These are phyloP conservation scores for Drosophila arizonae DNA, from an alignment of 1,140 invertebrate genomes.

Conservation along the genomic window DNA sequence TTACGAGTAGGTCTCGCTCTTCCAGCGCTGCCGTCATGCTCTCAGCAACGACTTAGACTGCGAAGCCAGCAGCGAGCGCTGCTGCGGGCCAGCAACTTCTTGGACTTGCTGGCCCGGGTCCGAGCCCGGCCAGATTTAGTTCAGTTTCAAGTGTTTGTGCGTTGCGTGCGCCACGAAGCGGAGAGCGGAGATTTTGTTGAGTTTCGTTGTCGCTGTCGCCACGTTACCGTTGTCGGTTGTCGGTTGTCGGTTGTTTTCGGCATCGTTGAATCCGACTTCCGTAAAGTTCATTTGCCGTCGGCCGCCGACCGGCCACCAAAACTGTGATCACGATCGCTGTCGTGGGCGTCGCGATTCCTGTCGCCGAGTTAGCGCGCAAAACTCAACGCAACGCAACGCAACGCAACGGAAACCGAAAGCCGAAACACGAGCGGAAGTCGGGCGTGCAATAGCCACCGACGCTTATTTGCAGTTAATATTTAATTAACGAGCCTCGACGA, in stretches of 20 bases:
- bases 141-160: constrained; percentile 82
- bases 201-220: constrained; percentile 41
- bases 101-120: constrained; percentile 77
- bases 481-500: constrained; percentile 65
- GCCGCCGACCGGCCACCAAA: constrained; percentile 32
- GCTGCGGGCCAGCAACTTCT: constrained; percentile 81
- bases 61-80: constrained; percentile 33
- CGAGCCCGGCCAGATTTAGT: constrained; percentile 80
- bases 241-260: constrained; percentile 36
- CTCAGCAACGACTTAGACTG: constrained; percentile 48
- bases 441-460: constrained; percentile 48
- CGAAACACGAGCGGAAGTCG: constrained; percentile 62
- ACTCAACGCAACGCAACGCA: constrained; percentile 52
- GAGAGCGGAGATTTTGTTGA: constrained; percentile 63
- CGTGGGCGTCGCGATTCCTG: constrained; percentile 67
- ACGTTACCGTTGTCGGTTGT: constrained; percentile 13
- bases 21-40: constrained; percentile 74
- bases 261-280: constrained; percentile 40
- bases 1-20: constrained; percentile 50
- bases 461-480: constrained; percentile 53
- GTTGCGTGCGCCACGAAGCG: constrained; percentile 81
- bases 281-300: constrained; percentile 51
- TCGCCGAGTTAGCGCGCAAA: constrained; percentile 52
- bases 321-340: constrained; percentile 45
- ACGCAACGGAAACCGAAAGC: constrained; percentile 55